phyloP scores from a whole-genome alignment of 2,113 vertebrate species.

The Platysteira castanea region DNA sequence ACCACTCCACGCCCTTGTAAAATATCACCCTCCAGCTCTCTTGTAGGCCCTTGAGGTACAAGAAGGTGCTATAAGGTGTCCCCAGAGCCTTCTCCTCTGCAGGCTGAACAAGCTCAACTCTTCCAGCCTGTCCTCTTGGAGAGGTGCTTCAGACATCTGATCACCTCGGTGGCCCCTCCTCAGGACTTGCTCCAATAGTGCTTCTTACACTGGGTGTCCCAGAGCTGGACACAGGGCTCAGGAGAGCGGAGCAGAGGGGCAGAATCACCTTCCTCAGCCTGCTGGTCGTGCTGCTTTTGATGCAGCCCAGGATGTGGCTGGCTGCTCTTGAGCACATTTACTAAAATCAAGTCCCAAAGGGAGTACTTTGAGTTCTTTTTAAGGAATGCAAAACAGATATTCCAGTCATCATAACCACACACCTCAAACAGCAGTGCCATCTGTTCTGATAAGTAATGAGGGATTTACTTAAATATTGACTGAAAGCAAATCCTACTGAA shows the following conservation, averaged over 20 bases:
- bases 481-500: neutral
- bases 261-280: neutral
- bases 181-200: neutral
- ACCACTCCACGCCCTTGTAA: neutral
- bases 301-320: neutral
- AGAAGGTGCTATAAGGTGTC: neutral
- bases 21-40: neutral
- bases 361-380: neutral
- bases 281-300: neutral
- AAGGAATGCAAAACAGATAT: neutral
- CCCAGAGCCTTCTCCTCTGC: neutral
- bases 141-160: neutral
- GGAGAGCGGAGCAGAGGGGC: neutral
- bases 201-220: neutral
- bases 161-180: rapidly evolving
- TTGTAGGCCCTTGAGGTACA: neutral
- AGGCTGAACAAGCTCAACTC: neutral
- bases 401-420: neutral
- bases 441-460: neutral
- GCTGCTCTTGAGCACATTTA: neutral
- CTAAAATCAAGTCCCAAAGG: neutral
- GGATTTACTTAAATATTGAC: neutral
- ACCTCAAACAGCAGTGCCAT: neutral
- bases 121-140: too few species aligned
- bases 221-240: neutral